Percentiles rank a stretch among this genome's conserved stretches.
These are phyloP conservation scores for Otus sunia DNA, from an alignment of 2,113 vertebrate species.

Conservation along the genomic window DNA sequence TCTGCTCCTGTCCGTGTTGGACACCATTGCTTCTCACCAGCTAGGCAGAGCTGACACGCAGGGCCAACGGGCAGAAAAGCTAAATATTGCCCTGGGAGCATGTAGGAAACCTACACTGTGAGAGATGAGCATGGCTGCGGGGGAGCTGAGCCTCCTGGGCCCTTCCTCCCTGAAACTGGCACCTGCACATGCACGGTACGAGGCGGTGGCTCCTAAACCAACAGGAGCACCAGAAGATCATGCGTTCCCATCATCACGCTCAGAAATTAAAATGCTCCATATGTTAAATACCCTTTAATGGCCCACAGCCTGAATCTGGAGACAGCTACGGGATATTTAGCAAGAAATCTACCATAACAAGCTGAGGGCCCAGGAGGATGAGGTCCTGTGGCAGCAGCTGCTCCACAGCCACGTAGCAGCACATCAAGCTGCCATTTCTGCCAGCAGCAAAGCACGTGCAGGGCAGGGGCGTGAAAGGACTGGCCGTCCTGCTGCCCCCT, in stretches of 20 bases:
- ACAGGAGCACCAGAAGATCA: rapidly evolving
- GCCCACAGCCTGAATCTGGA: not conserved
- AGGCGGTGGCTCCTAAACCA: not conserved
- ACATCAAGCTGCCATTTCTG: not conserved
- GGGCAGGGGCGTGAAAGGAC: not conserved
- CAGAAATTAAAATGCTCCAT: not conserved
- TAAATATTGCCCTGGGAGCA: not conserved
- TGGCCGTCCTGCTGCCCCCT: rapidly evolving
- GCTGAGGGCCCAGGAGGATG: not conserved
- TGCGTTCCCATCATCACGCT: rapidly evolving
- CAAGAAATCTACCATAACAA: not conserved
- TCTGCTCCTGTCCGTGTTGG: rapidly evolving
- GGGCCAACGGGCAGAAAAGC: not conserved
- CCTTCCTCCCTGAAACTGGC: not conserved
- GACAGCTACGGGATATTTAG: not conserved
- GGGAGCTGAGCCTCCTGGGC: not conserved
- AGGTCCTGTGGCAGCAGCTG: not conserved
- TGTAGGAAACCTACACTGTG: not conserved
- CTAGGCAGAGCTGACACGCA: not conserved
- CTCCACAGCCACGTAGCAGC: rapidly evolving
- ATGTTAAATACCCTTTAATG: not conserved
- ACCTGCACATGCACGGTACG: rapidly evolving
- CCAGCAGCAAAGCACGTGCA: not conserved
- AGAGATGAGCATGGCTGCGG: rapidly evolving
- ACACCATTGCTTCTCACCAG: not conserved